A percentile compares a stretch with the other conserved stretches of the same genome.
Conservation (phyloP, 2,797 vertebrate species). For the Sebastes melanostomus region DNA sequence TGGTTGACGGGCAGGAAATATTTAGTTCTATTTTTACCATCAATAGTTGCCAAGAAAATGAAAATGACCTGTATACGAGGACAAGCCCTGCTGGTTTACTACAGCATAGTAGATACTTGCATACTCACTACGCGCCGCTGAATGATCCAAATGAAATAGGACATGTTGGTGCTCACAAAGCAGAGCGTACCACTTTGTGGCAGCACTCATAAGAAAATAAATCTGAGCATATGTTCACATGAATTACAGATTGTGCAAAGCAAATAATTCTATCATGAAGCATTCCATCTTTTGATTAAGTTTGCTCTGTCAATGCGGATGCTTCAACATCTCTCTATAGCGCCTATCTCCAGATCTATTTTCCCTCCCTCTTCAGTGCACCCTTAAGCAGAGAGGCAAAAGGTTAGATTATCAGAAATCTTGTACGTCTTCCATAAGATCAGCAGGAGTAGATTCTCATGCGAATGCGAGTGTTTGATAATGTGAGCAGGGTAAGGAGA, state of each 20-base stretch:
- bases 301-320: slow-evolving; percentile 43
- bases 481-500: slow-evolving; percentile 65
- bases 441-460: slow-evolving; percentile 69
- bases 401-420: slow-evolving; percentile 66
- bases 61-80: slow-evolving; percentile 33
- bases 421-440: slow-evolving; percentile 69
- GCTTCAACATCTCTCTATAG: slow-evolving; percentile 29
- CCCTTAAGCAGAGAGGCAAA: slow-evolving; percentile 45
- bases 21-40: slow-evolving; percentile 55
- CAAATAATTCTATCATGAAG: slow-evolving; percentile 63
- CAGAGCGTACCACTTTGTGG: slow-evolving; percentile 46
- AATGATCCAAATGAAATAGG: slow-evolving; percentile 57
- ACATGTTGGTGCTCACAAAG: slow-evolving; percentile 52
- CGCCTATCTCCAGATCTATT: background rate
- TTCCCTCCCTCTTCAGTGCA: background rate
- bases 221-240: slow-evolving; percentile 70
- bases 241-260: slow-evolving; percentile 69
- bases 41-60: slow-evolving; percentile 27
- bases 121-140: background rate
- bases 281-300: slow-evolving; percentile 62
- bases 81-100: slow-evolving; percentile 29
- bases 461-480: slow-evolving; percentile 74
- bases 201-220: slow-evolving; percentile 60
- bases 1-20: slow-evolving; percentile 16
- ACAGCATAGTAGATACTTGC: slow-evolving; percentile 10